Evolutionary conservation across 2,888 invertebrate genomes (phyloP), one percentile per base, ranked within the genome.

Genomic region (Zootermopsis nevadensis): DNA sequence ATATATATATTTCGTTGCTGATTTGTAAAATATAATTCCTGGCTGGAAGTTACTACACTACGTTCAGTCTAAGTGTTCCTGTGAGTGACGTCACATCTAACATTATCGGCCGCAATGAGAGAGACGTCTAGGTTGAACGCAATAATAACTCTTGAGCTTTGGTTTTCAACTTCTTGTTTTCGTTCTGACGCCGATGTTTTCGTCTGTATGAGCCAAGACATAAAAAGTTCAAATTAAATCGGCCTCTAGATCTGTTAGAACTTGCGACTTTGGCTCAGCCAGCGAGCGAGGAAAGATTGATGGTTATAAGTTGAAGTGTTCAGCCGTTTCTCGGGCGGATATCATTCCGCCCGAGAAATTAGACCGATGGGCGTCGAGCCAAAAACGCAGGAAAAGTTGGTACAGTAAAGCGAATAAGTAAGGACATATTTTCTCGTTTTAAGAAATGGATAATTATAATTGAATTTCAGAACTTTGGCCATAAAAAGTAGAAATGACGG

Each of bases 281-380:
- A 10, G 38, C 22, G 35, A 80, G 35, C 8, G 30, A 19, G 67
- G 48, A 81, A 81, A 72, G 30, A 33, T 42, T 42, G 81, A 48
- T n/a, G 30, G 48, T 38, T 48, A 55, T 74, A 82, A 82, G 76
- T 82, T 33, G 33, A n/a, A 35, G 15, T 19, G 27, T 31, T 38
- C 55, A 82, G 76, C 81, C 31, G 55, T 24, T 30, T 79, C 55
- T 22, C 6, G 55, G 42, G 38, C 24, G 67, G 42, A 66, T 35
- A 72, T 81, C 48, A 48, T 72, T 72, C 42, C 53, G 72, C 42
- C 53, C 69, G 81, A 81, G 72, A 72, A 81, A 81, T 81, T 48
- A 31, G 48, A 48, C 24, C 53, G 42, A 27, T 38, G 76, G 81
- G 81, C 81, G 74, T 24, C 10, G 55, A 24, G 81, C 81, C 81